A percentile compares a stretch with the other conserved stretches of the same genome.
These are phyloP conservation scores for Ctena decussata DNA, from an alignment of 2,888 invertebrate species.

Conservation along the genomic window DNA sequence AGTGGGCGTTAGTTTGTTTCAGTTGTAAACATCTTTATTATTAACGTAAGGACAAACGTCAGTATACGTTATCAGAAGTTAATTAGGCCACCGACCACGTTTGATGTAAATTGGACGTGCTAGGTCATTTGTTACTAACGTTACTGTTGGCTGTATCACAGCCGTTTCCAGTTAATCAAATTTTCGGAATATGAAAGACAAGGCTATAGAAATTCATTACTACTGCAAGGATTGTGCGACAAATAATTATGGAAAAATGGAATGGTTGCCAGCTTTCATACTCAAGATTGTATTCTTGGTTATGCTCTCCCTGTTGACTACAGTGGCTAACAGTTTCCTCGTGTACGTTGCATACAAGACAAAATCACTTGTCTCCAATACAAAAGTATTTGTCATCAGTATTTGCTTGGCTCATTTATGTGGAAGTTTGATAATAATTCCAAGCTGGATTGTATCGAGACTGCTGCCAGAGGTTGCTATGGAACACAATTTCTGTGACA, in stretches of 20 bases:
- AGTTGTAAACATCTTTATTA: no score
- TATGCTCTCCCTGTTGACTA: slow-evolving; percentile 47
- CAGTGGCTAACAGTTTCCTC: slow-evolving; percentile 52
- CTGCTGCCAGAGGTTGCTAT: slow-evolving; percentile 37
- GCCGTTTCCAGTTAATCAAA: not conserved
- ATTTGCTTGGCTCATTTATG: slow-evolving; percentile 53
- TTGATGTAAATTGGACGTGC: no score
- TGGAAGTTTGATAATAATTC: slow-evolving; percentile 62
- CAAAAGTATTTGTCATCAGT: slow-evolving; percentile 60
- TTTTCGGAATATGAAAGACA: not conserved
- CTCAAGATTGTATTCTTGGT: slow-evolving; percentile 45
- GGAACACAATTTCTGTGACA: slow-evolving; percentile 36
- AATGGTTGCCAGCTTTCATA: slow-evolving; percentile 54
- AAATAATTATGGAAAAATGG: not conserved
- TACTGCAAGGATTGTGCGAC: not conserved
- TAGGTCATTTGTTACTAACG: no score
- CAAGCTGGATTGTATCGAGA: slow-evolving; percentile 54
- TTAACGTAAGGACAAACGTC: no score
- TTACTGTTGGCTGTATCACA: not conserved
- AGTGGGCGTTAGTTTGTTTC: no score
- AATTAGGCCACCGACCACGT: no score
- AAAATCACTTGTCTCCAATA: slow-evolving; percentile 59
- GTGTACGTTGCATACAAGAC: slow-evolving; percentile 56
- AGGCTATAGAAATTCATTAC: not conserved
- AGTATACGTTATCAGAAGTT: no score